Evolutionary conservation across 2,888 invertebrate genomes (phyloP).

Genomic region (Parnassius orleans): DNA sequence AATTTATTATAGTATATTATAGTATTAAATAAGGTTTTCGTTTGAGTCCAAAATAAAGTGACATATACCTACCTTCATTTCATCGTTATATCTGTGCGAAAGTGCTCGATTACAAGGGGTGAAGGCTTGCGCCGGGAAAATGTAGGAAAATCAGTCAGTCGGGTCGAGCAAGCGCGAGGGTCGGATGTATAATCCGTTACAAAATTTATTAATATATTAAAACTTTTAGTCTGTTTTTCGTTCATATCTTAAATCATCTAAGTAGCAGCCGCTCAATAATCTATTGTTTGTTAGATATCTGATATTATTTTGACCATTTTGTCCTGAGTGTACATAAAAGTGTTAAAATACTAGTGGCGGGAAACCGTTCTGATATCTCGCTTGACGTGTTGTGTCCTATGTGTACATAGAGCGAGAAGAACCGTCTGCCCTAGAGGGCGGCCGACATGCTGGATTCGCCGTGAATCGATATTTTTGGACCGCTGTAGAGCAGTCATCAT

Average conservation of each 20-base stretch:
- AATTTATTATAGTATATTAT: background rate
- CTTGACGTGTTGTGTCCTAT: constrained; percentile 79
- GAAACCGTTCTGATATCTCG: constrained; percentile 79
- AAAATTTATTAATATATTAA: constrained; percentile 51
- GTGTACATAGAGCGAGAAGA: constrained; percentile 76
- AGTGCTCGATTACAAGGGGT: constrained; percentile 78
- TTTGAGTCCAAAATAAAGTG: constrained; percentile 10
- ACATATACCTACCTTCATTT: constrained; percentile 37
- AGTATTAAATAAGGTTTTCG: background rate
- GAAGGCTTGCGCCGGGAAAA: constrained; percentile 79
- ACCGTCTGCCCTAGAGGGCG: constrained; percentile 77
- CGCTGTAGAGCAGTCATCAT: constrained; percentile 73
- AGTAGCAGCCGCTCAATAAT: constrained; percentile 33
- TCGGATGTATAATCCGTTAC: constrained; percentile 53
- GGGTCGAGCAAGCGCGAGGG: constrained; percentile 66
- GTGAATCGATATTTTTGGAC: constrained; percentile 80
- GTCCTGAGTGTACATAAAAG: constrained; percentile 46
- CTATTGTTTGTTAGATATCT: constrained; percentile 40
- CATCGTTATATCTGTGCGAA: constrained; percentile 60
- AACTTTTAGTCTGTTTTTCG: constrained; percentile 71
- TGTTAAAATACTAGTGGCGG: constrained; percentile 77
- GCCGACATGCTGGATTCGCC: constrained; percentile 79
- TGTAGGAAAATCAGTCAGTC: constrained; percentile 75
- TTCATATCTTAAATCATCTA: constrained; percentile 50
- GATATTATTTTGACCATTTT: constrained; percentile 33